These are phyloP conservation scores for Bradypodion pumilum DNA, from an alignment of 2,797 vertebrate genomes.

Conservation along the genomic window DNA sequence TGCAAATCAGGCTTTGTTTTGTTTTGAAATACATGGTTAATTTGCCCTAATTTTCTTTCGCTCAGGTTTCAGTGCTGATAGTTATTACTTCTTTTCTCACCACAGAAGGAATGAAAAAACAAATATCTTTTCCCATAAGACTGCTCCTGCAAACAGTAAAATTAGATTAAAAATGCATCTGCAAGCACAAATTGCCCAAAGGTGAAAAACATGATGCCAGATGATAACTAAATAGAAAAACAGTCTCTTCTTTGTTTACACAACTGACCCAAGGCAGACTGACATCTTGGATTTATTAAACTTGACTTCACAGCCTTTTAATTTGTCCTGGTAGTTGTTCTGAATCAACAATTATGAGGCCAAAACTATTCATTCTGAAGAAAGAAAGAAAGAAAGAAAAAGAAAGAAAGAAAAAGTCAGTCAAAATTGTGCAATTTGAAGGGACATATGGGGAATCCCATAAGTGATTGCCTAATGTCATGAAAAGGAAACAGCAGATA, in stretches of 20 bases:
- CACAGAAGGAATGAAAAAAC: not conserved
- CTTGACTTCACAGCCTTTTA: constrained; percentile 40
- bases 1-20: not conserved
- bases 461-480: not conserved
- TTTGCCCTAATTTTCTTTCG: not conserved
- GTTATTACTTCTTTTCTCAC: not conserved
- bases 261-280: not conserved
- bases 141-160: constrained; percentile 30
- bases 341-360: fast-evolving
- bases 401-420: not conserved
- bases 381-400: not conserved
- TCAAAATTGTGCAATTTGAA: not conserved
- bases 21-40: not conserved
- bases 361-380: not conserved
- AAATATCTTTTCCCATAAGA: not conserved
- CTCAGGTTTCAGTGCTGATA: not conserved
- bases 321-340: constrained; percentile 42
- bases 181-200: constrained; percentile 30
- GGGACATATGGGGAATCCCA: not conserved
- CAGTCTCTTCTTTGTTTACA: not conserved
- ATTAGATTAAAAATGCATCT: not conserved
- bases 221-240: not conserved
- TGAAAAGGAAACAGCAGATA: not conserved
- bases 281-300: constrained; percentile 28
- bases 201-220: constrained; percentile 26